Evolutionary conservation across 2,888 invertebrate genomes (phyloP), one percentile per base, ranked within the genome.

Genomic region (Pheosia gnoma): DNA sequence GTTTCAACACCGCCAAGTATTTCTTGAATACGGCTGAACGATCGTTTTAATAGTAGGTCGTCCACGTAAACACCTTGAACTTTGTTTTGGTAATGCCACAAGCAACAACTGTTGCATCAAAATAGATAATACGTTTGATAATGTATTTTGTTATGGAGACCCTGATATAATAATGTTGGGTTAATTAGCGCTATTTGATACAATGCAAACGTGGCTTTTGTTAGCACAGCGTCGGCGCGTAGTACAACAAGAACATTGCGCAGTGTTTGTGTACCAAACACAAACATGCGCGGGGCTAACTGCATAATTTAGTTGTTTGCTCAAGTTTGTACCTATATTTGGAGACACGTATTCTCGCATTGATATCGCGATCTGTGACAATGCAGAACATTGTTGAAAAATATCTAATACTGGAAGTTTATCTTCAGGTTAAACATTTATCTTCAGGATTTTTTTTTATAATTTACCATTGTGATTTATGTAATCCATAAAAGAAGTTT

Each of bases 271-370:
- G 25, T 52, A 8, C 25, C 9, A 13, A n/a, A 36, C 9, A 52
- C 36, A 52, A 52, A 52, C 52, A 36, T 7, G 1, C 36, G 36
- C 4, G 36, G 52, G 7, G 36, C 52, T 36, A 52, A 52, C 52
- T 52, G 52, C 52, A 52, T 36, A 52, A 36, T 52, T 52, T 52
- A 52, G 25, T 52, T 52, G 52, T 52, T 52, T 52, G 36, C 9
- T 9, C 7, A 52, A 52, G 13, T 13, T 52, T 36, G 36, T 6
- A 25, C 52, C 8, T 3, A 25, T 52, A 52, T 52, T 52, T 8
- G 36, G 8, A 36, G 4, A 25, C 25, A 25, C 25, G 25, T 36
- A 36, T 36, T n/a, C 13, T 25, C 52, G 36, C 52, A 36, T 52
- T 52, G 52, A 52, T n/a, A 52, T 36, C 3, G 8, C 36, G 6